Evolutionary conservation across 2,888 invertebrate species (phyloP).

Genomic region (Cyclophora albipunctata): DNA sequence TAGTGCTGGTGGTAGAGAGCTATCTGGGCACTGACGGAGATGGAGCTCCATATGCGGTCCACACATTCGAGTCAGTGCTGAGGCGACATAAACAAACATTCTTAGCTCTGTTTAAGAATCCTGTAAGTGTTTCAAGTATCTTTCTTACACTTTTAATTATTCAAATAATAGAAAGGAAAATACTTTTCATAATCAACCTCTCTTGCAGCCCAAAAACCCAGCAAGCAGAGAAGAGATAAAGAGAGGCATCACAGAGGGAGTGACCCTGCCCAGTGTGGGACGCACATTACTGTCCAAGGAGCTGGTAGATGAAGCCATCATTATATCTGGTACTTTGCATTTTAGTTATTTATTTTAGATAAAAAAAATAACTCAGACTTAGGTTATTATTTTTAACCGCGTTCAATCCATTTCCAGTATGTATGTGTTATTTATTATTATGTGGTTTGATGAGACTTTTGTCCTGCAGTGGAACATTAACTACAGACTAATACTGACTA

Average conservation of each 20-base stretch:
- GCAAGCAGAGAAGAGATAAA: conserved; percentile 87
- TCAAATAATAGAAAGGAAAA: too few relatives aligned
- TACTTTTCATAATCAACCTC: too few relatives aligned
- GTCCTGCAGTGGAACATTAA: too few relatives aligned
- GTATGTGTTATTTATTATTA: too few relatives aligned
- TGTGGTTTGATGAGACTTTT: too few relatives aligned
- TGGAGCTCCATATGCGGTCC: conserved; percentile 75
- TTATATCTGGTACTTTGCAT: conserved; percentile 78
- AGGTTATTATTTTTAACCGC: too few relatives aligned
- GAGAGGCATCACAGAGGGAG: conserved; percentile 86
- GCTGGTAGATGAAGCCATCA: conserved; percentile 93
- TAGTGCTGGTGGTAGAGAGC: conserved; percentile 81
- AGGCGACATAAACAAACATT: conserved; percentile 91
- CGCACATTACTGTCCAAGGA: conserved; percentile 86
- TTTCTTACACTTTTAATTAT: background rate
- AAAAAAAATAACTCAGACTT: background rate
- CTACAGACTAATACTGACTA: too few relatives aligned
- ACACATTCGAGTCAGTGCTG: conserved; percentile 83
- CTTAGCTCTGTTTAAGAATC: conserved; percentile 87
- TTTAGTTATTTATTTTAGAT: background rate
- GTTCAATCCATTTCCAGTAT: too few relatives aligned
- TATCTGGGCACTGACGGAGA: conserved; percentile 77
- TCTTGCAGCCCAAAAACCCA: conserved; percentile 81
- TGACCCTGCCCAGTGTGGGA: conserved; percentile 82
- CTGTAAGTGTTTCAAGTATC: conserved; percentile 75